Conservation (phyloP, 2,888 invertebrate species). For the Aporophyla nigra region DNA sequence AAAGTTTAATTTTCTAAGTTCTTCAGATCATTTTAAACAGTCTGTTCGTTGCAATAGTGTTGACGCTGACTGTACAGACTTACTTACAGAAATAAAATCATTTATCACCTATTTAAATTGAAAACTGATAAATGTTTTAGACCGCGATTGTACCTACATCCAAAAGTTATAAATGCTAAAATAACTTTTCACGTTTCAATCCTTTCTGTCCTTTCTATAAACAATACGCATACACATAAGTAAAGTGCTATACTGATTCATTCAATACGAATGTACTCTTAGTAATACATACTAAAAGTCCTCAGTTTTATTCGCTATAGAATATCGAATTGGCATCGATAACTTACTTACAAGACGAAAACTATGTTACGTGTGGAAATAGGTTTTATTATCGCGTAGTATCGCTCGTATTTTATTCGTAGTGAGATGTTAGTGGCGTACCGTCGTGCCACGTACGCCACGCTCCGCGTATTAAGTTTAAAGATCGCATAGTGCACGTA, state of each 20-base stretch:
- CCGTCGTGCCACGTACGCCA: conserved; percentile 57
- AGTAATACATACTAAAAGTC: neutral
- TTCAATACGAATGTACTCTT: neutral
- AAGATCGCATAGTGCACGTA: conserved; percentile 57
- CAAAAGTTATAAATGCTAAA: neutral
- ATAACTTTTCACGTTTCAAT: neutral
- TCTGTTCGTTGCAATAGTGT: no score
- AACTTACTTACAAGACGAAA: conserved; percentile 47
- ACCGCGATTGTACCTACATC: no score
- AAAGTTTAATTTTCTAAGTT: no score
- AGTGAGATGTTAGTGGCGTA: conserved; percentile 43
- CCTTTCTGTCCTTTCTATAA: neutral
- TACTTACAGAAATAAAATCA: no score
- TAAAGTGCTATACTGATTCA: neutral
- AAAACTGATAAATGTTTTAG: no score
- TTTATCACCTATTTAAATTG: no score
- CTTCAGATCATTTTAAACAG: no score
- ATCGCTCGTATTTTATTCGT: conserved; percentile 61
- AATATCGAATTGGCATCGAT: conserved; percentile 40
- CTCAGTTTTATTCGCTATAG: conserved; percentile 24
- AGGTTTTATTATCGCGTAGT: conserved; percentile 59
- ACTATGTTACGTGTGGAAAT: conserved; percentile 58
- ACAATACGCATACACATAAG: neutral
- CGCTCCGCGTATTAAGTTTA: conserved; percentile 60
- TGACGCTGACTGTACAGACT: no score